These are phyloP conservation scores for Nerophis lumbriciformis DNA, from an alignment of 2,113 vertebrate species.

Conservation along the genomic window DNA sequence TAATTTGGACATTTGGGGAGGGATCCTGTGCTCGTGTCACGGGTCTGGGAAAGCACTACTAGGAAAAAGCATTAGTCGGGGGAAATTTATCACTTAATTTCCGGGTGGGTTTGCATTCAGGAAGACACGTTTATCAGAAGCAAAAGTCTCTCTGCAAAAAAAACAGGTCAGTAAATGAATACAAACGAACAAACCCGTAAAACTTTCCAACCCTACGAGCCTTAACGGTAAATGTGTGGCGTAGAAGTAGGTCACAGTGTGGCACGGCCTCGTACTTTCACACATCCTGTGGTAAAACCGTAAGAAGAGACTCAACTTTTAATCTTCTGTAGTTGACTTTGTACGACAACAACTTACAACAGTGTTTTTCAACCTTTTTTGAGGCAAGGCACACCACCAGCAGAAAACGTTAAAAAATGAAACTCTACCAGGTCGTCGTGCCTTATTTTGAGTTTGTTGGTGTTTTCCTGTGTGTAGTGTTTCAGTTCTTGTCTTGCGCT, in stretches of 20 bases:
- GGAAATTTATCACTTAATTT: neutral
- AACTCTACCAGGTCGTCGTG: too few species aligned
- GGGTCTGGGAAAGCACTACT: neutral
- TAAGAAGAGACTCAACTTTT: constrained; percentile 11
- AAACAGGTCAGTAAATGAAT: neutral
- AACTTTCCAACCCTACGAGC: constrained; percentile 26
- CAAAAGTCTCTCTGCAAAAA: neutral
- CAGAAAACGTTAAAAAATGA: too few species aligned
- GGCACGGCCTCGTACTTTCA: constrained; percentile 17
- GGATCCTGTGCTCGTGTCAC: neutral
- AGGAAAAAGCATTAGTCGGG: neutral
- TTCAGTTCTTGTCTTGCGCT: too few species aligned
- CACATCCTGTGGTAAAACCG: constrained; percentile 20
- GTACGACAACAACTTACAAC: too few species aligned
- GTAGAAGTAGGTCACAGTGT: constrained; percentile 28
- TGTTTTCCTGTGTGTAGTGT: too few species aligned
- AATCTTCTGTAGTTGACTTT: neutral
- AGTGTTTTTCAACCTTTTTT: too few species aligned
- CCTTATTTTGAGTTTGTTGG: too few species aligned
- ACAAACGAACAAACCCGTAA: neutral
- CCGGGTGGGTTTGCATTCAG: neutral
- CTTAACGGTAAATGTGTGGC: constrained; percentile 25
- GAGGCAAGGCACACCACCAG: too few species aligned
- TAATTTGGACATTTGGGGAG: neutral
- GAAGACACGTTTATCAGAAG: neutral